phyloP scores from a whole-genome alignment of 2,797 vertebrate genomes.

The Phrynocephalus guinanensis region DNA sequence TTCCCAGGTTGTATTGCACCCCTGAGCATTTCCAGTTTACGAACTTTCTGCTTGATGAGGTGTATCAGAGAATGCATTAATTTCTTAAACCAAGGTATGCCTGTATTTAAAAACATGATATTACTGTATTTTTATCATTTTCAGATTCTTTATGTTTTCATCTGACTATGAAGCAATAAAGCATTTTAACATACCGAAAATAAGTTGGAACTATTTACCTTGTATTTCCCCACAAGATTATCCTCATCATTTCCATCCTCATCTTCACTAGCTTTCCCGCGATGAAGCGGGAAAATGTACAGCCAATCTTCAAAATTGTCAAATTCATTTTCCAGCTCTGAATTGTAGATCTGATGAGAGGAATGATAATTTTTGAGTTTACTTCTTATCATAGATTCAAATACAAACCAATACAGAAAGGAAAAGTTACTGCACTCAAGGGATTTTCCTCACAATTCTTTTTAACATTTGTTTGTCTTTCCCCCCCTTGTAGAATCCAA shows the following conservation, averaged over 20 bases:
- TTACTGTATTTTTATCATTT: too few relatives aligned
- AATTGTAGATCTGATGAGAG: slow-evolving; percentile 83
- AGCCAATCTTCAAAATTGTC: slow-evolving; percentile 94
- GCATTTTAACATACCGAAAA: slow-evolving; percentile 4
- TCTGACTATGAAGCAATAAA: too few relatives aligned
- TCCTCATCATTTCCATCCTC: slow-evolving; percentile 87
- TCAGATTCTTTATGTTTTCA: too few relatives aligned
- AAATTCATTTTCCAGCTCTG: slow-evolving; percentile 90
- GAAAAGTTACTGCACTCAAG: background rate
- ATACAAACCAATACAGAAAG: background rate
- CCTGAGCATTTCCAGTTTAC: too few relatives aligned
- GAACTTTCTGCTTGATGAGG: too few relatives aligned
- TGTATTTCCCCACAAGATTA: slow-evolving; percentile 91
- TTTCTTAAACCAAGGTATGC: too few relatives aligned
- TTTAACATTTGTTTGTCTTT: background rate
- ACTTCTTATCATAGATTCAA: background rate
- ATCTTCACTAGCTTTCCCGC: slow-evolving; percentile 85
- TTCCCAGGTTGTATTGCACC: too few relatives aligned
- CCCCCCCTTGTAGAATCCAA: background rate
- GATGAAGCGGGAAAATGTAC: slow-evolving; percentile 85
- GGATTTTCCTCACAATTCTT: background rate
- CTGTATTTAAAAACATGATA: too few relatives aligned
- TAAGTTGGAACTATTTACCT: slow-evolving; percentile 77
- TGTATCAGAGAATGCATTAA: too few relatives aligned
- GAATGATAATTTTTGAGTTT: background rate